Conservation (phyloP, 2,797 vertebrate species). For the Ctenochaetus hawaiiensis region DNA sequence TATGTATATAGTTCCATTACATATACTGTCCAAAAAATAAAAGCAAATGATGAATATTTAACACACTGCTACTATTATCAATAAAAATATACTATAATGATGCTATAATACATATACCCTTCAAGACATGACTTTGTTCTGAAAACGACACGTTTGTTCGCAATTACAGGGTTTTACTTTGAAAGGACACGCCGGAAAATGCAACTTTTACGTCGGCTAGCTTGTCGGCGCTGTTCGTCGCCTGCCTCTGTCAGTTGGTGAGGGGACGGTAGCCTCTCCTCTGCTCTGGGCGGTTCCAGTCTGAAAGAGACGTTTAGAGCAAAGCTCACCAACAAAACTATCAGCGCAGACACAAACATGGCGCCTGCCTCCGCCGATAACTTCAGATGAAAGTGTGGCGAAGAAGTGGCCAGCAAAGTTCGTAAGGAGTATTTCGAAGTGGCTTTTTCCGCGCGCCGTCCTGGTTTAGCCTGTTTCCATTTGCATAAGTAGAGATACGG, state of each 20-base stretch:
- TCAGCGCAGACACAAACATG: constrained; percentile 85
- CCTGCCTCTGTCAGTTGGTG: constrained; percentile 25
- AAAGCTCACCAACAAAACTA: constrained; percentile 77
- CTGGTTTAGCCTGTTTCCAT: constrained; percentile 25
- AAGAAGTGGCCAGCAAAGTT: constrained; percentile 77
- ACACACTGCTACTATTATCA: no score
- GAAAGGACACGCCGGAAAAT: constrained; percentile 31
- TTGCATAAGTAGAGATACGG: constrained; percentile 50
- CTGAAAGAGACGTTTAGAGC: constrained; percentile 67
- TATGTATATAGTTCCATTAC: no score
- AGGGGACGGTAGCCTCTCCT: constrained; percentile 47
- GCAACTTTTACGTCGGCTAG: fast-evolving
- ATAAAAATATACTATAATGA: no score
- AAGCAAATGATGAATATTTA: no score
- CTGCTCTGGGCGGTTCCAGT: constrained; percentile 82
- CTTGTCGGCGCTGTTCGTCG: neutral
- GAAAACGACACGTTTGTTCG: no score
- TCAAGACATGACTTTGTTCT: no score
- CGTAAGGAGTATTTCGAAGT: constrained; percentile 25
- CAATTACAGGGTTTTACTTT: constrained; percentile 24
- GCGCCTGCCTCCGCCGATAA: constrained; percentile 78
- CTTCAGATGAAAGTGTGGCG: constrained; percentile 74
- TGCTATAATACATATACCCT: no score
- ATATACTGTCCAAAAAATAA: no score
- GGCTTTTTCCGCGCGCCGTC: neutral